Conservation (phyloP, 2,888 invertebrate genomes). For the Agriopis aurantiaria region DNA sequence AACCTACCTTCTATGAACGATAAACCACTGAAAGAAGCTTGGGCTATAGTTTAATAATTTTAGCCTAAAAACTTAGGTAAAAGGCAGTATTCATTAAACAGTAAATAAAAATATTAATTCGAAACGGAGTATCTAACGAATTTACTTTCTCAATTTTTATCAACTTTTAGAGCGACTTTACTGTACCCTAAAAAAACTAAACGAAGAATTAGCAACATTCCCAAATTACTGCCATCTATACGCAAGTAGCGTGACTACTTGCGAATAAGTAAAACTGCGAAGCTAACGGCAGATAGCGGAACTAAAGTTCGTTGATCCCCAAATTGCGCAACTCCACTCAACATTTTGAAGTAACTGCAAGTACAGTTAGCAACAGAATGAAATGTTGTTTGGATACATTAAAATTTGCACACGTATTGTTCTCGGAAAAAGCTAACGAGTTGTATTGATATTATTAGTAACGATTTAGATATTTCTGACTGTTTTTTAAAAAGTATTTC, state of each 20-base stretch:
- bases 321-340: slow-evolving; percentile 64
- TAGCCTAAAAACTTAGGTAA: too few relatives aligned
- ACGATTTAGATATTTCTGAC: too few relatives aligned
- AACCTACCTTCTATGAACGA: too few relatives aligned
- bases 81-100: too few relatives aligned
- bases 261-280: slow-evolving; percentile 81
- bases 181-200: background rate
- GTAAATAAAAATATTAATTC: too few relatives aligned
- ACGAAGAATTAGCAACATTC: background rate
- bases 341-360: slow-evolving; percentile 46
- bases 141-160: background rate
- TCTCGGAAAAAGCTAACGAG: background rate
- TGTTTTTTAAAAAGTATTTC: too few relatives aligned
- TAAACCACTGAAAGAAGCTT: too few relatives aligned
- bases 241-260: slow-evolving; percentile 76
- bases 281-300: slow-evolving; percentile 79
- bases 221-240: slow-evolving; percentile 66
- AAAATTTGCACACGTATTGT: background rate
- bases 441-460: background rate
- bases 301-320: slow-evolving; percentile 77
- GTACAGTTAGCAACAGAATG: slow-evolving; percentile 45
- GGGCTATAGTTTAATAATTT: too few relatives aligned
- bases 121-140: too few relatives aligned
- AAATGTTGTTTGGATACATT: background rate
- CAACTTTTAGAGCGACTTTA: background rate